Evolutionary conservation across 2,888 invertebrate species (phyloP), one percentile per base, ranked within the genome.

Genomic region (Dichetophora obliterata): DNA sequence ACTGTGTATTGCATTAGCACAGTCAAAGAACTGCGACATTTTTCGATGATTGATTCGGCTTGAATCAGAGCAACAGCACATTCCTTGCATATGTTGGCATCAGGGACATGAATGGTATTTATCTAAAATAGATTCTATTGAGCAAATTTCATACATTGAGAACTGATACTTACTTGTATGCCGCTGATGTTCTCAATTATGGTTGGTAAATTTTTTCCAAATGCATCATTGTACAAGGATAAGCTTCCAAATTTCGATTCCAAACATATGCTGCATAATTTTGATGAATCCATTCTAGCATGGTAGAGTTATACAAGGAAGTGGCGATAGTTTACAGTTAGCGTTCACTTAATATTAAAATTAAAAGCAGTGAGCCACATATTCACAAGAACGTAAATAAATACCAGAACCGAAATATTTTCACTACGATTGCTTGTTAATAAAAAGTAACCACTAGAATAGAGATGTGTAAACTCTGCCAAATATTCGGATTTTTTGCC

Each of bases 11-110:
- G 16, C 16, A 63, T 9, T 5, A 19, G 19, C 19, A 43, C 4
- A 14, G 37, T 34, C 9, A 78, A 65, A 4, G 76, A 52, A 3
- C 50, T 54, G 3, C 31, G 65, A 31, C 76, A 74, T 19, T 76
- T 70, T 52, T 76, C 66, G 31, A 76, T 65, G 1, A 78, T 54
- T 5, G 61, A 54, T 43, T 78, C 66, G 5, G 76, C 63, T 71
- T 78, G 76, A 22, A 78, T n/a, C 9, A 78, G 14, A 2, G 70
- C 66, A 8, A 63, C 19, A 2, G 76, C 69, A 68, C 78, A 78
- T 3, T 70, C 74, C 0, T 19, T 22, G 57, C 78, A 78, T 34
- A 76, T 76, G 6, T 66, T 16, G n/a, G 43, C 61, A 63, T 73
- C 31, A 8, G 72, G 63, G 27, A 24, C 5, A 19, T 2, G 4